Percentiles rank a stretch among this genome's conserved stretches.
Conservation (phyloP, 2,888 invertebrate genomes). For the Agriopis marginaria region DNA sequence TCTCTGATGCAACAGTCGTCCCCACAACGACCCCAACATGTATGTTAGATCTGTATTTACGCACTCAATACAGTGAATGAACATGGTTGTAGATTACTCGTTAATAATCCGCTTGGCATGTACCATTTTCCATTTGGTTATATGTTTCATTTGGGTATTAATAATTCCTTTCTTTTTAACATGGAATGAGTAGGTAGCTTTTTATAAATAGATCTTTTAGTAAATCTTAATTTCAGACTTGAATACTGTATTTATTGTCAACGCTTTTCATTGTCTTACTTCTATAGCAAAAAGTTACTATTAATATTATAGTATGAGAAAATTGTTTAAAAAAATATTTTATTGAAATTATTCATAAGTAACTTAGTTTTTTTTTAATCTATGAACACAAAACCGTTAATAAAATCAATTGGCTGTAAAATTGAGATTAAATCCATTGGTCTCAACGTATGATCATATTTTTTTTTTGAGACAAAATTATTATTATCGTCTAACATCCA, state of each 20-base stretch:
- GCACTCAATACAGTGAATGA: conserved; percentile 59
- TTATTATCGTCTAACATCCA: not conserved
- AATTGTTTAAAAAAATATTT: not conserved
- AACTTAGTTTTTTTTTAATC: too few species aligned
- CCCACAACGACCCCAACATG: conserved; percentile 84
- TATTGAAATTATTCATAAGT: not conserved
- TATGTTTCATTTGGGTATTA: conserved; percentile 46
- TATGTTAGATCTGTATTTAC: conserved; percentile 74
- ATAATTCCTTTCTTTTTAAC: conserved; percentile 30
- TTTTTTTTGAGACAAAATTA: not conserved
- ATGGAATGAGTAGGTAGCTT: conserved; percentile 16
- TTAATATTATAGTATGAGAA: too few species aligned
- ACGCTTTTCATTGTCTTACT: not conserved
- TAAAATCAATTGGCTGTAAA: conserved; percentile 17
- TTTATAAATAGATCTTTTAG: not conserved
- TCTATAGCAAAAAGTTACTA: not conserved
- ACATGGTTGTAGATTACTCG: conserved; percentile 56
- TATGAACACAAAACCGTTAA: not conserved
- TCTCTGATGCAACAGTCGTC: conserved; percentile 84
- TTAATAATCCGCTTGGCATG: conserved; percentile 71
- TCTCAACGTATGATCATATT: not conserved
- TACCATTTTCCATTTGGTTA: conserved; percentile 56
- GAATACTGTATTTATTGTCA: not conserved
- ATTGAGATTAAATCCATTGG: not conserved
- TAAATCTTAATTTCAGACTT: not conserved